Conservation (phyloP, 2,113 vertebrate species). For the Antechinus stuartii region DNA sequence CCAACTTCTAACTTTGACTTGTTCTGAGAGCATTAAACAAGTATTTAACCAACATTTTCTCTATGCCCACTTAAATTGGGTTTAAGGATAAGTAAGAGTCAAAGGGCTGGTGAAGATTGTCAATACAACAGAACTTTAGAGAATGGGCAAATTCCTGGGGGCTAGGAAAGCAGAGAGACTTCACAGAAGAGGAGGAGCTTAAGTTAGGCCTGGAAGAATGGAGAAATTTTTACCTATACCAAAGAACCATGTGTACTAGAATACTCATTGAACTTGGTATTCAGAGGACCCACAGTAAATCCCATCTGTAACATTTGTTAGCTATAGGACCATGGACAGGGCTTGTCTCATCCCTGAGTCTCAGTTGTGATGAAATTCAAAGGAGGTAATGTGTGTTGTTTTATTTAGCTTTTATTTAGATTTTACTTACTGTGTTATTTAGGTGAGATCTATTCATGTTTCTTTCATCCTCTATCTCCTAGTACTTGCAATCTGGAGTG, state of each 20-base stretch:
- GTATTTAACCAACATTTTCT: background rate
- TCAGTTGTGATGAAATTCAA: background rate
- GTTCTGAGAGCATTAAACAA: background rate
- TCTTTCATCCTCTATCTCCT: background rate
- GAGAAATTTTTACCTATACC: background rate
- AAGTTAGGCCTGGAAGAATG: background rate
- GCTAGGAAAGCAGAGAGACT: background rate
- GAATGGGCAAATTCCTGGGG: background rate
- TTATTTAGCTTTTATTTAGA: too few relatives aligned
- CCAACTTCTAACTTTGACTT: background rate
- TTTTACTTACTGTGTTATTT: background rate
- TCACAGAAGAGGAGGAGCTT: background rate
- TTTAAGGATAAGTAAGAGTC: background rate
- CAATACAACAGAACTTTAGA: background rate
- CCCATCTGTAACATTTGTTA: background rate
- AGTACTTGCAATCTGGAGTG: background rate
- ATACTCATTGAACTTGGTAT: background rate
- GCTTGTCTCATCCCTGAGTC: background rate
- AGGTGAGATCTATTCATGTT: background rate
- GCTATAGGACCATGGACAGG: background rate
- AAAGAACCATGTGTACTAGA: background rate
- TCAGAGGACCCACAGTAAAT: background rate
- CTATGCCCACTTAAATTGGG: background rate
- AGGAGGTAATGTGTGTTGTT: background rate
- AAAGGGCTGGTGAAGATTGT: background rate